phyloP scores from a whole-genome alignment of 2,888 invertebrate species.

The Drosophila infuscata region DNA sequence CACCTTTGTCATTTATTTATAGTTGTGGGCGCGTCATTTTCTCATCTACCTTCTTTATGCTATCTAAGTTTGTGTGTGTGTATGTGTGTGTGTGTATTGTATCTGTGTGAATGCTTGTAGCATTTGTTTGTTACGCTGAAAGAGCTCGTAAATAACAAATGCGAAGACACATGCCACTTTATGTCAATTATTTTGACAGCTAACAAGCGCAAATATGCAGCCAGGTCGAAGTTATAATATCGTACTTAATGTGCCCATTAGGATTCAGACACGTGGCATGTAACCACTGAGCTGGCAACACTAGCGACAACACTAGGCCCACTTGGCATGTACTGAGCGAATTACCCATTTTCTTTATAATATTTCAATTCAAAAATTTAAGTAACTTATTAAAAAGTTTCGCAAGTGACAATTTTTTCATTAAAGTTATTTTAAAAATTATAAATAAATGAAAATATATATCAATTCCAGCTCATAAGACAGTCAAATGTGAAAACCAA shows the following conservation, averaged over 20 bases:
- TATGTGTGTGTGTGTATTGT: conserved; percentile 5
- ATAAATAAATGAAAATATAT: neutral
- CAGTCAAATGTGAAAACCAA: neutral
- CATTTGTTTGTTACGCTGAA: conserved; percentile 32
- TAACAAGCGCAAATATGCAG: conserved; percentile 73
- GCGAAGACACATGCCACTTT: conserved; percentile 76
- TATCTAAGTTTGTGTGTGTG: conserved; percentile 2
- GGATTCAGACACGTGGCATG: conserved; percentile 5
- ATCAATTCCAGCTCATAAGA: neutral
- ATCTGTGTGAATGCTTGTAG: conserved; percentile 7
- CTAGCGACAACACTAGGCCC: neutral
- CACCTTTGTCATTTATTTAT: conserved; percentile 71
- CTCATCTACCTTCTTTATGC: neutral
- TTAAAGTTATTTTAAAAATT: neutral
- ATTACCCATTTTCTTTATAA: neutral
- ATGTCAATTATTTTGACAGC: conserved; percentile 79
- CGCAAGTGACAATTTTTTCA: neutral
- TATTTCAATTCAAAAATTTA: neutral
- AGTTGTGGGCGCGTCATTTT: conserved; percentile 55
- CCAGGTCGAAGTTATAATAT: conserved; percentile 61
- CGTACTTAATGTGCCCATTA: conserved; percentile 44
- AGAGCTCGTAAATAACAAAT: conserved; percentile 70
- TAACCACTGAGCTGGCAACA: neutral
- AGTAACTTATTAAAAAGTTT: neutral
- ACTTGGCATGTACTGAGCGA: neutral